phyloP scores from a whole-genome alignment of 2,797 vertebrate genomes.

The Xenops minutus region DNA sequence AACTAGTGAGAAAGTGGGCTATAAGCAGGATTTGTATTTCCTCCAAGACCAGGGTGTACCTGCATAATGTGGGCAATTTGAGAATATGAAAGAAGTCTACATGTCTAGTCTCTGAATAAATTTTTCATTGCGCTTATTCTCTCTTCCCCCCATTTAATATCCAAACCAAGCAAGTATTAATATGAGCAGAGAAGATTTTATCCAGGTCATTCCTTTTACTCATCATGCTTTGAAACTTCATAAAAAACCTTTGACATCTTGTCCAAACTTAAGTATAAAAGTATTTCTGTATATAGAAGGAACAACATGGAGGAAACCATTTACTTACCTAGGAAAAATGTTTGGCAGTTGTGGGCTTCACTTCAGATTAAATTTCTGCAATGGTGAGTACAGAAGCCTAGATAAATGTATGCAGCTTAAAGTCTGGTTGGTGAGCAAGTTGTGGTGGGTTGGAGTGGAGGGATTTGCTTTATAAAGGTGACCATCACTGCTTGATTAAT shows the following conservation, averaged over 20 bases:
- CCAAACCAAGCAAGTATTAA: not conserved
- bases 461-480: not conserved
- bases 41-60: not conserved
- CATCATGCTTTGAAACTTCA: not conserved
- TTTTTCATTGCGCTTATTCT: not conserved
- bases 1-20: not conserved
- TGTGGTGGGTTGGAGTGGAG: not conserved
- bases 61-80: not conserved
- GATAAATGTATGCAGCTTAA: not conserved
- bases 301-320: not conserved
- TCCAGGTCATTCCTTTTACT: not conserved
- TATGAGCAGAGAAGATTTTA: not conserved
- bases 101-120: not conserved
- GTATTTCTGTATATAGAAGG: not conserved
- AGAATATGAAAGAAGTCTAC: not conserved
- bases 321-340: not conserved
- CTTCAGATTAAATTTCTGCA: not conserved
- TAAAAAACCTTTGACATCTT: not conserved
- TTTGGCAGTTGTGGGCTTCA: not conserved
- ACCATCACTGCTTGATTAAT: fast-evolving
- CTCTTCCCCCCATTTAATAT: not conserved
- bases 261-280: not conserved
- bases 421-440: not conserved
- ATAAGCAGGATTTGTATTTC: not conserved
- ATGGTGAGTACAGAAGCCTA: not conserved